Evolutionary conservation across 1,140 invertebrate genomes (phyloP), one percentile per base, ranked within the genome.

Genomic region (Belonocnema kinseyi): DNA sequence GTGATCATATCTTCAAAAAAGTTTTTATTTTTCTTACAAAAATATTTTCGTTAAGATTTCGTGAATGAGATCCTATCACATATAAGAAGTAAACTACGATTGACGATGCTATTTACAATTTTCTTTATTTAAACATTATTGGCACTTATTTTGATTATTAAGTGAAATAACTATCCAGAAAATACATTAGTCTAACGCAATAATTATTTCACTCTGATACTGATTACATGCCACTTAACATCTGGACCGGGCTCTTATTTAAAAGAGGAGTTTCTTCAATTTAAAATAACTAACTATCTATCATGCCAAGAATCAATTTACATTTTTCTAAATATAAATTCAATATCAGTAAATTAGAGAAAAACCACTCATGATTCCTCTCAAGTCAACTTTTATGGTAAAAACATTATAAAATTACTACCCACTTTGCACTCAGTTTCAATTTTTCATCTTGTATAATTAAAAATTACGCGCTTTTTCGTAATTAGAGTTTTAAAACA

Each of bases 21-120:
- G 26, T 33, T 10, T 61, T 40, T 74, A 6, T 73, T 19, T 74
- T 78, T 54, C n/a, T 77, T 78, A 75, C 66, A 84, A 80, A 77
- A 77, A 80, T 81, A 84, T 66, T 46, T 84, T 33, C 56, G 33
- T 78, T 75, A 26, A 56, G 74, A 17, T 50, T 0, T 72, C 58
- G 51, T 50, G 26, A 75, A 77, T 46, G 53, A 54, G 17, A 54
- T 17, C 53, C 17, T 40, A 10, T 33, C 40, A 66, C 16, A 14
- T 66, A 40, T 7, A 58, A 75, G 51, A 83, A n/a, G 16, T 33
- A 66, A 46, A 75, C 53, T 76, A 78, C 5, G 19, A 17, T 77
- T 54, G 78, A 85, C 4, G 58, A 61, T 66, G 61, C 61, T 66
- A 74, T 74, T 74, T 74, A 74, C 73, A 72, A 74, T 17, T 40